Base-by-base conservation (phyloP, 2,113 vertebrate species). In the Myocastor coypus region DNA sequence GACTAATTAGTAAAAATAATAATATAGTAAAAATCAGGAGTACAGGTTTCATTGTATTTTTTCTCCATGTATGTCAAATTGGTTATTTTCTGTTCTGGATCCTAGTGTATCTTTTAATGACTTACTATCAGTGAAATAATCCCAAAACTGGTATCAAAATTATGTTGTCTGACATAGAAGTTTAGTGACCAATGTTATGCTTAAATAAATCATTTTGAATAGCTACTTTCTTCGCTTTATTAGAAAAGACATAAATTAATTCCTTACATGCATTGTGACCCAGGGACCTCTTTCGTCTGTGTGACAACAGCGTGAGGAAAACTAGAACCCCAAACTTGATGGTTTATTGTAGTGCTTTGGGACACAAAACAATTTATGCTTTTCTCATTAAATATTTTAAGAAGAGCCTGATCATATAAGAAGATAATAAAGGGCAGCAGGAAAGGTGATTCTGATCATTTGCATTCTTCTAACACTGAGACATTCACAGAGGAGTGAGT, bases 141-240 rank as follows among this genome's bases (percentile, higher is more conserved):
- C 5, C 13, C 86, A 88, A 87, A 37, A 50, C 8, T 88, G 57
- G 28, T 6, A 82, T 85, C 22, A 71, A 87, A 77, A 81, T 93
- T 75, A 83, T 91, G 93, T 92, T 59, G 83, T 84, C 75, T 84
- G 89, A 94, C 52, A 28, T 59, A 69, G 59, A 87, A 5, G 8
- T 84, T 92, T 46, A 82, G 92, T 91, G 80, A 86, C 50, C 88
- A 94, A 61, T 1, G 77, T 63, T 84, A 69, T 59, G 88, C 50
- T 88, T 92, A 63, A 94, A 61, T 83, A 87, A 96, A 42, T 83
- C 16, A 77, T 89, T 92, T 93, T 69, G 75, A 87, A 32, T 50
- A 92, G 80, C 66, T 64, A 88, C 78, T 69, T 14, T 32, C 16
- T 89, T 86, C 92, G 37, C 16, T 84, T 94, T 89, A 71, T 84